phyloP scores from a whole-genome alignment of 2,113 vertebrate genomes.

The Climacteris rufus region DNA sequence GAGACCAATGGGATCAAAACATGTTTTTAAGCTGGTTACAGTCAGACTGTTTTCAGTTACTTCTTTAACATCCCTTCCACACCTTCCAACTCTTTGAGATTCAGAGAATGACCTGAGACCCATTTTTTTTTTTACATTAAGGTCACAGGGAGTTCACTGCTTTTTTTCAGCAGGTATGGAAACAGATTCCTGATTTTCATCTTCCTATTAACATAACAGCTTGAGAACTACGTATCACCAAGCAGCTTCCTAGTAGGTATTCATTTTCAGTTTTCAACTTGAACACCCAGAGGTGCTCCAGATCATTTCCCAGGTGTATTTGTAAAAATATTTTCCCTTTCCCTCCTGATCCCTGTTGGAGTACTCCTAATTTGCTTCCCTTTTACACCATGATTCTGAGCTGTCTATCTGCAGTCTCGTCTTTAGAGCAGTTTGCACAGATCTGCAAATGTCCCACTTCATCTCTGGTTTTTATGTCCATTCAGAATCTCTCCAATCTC shows the following conservation, averaged over 20 bases:
- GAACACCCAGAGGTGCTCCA: background rate
- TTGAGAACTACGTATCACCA: background rate
- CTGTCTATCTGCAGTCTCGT: background rate
- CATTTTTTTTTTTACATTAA: background rate
- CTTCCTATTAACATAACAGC: background rate
- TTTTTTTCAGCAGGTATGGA: background rate
- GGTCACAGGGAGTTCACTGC: background rate
- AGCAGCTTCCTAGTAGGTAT: background rate
- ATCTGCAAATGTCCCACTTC: background rate
- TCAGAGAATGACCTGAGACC: background rate
- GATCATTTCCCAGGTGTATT: background rate
- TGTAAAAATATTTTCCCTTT: background rate
- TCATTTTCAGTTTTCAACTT: background rate
- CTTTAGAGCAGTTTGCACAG: background rate
- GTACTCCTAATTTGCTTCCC: background rate
- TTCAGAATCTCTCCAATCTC: background rate
- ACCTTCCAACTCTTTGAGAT: background rate
- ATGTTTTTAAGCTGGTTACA: background rate
- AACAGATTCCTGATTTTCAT: background rate
- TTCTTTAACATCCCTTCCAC: background rate
- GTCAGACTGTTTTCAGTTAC: background rate
- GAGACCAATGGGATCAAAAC: background rate
- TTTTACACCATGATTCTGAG: background rate
- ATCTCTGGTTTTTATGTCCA: background rate
- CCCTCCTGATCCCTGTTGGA: background rate